phyloP scores from a whole-genome alignment of 2,797 vertebrate species.

The Ctenochaetus hawaiiensis region DNA sequence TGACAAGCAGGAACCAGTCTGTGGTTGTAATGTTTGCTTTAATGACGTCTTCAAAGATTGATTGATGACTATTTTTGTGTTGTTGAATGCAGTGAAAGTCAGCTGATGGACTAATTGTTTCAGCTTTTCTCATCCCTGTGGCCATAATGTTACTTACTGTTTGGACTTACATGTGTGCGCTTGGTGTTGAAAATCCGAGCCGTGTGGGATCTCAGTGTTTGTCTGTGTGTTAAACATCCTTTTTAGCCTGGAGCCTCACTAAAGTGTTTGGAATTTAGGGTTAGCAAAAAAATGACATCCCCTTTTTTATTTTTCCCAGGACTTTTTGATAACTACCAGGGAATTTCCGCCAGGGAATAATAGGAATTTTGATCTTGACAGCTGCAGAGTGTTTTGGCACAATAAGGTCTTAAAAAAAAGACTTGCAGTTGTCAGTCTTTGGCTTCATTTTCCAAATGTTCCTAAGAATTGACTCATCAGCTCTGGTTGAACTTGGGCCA shows the following conservation, averaged over 20 bases:
- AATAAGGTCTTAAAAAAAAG: neutral
- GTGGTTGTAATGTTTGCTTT: too few relatives aligned
- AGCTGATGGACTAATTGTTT: neutral
- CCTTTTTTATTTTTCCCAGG: neutral
- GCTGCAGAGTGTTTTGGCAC: neutral
- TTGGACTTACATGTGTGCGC: too few relatives aligned
- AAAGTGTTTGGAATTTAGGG: neutral
- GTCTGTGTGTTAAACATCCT: neutral
- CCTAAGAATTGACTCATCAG: constrained; percentile 23
- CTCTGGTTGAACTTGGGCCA: constrained; percentile 4
- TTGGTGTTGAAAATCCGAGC: neutral
- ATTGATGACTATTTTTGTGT: too few relatives aligned
- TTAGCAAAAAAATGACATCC: too few relatives aligned
- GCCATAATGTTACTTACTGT: too few relatives aligned
- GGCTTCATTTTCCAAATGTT: constrained; percentile 21
- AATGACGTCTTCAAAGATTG: too few relatives aligned
- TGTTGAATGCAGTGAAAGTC: too few relatives aligned
- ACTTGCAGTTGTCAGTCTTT: neutral
- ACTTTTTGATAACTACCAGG: neutral
- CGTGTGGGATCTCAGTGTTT: neutral
- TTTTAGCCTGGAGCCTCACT: neutral
- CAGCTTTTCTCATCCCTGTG: neutral
- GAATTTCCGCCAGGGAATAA: constrained; percentile 17
- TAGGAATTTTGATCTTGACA: neutral
- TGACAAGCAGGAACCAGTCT: too few relatives aligned